Conservation (phyloP, 1,140 invertebrate species). For the Spodoptera litura region DNA sequence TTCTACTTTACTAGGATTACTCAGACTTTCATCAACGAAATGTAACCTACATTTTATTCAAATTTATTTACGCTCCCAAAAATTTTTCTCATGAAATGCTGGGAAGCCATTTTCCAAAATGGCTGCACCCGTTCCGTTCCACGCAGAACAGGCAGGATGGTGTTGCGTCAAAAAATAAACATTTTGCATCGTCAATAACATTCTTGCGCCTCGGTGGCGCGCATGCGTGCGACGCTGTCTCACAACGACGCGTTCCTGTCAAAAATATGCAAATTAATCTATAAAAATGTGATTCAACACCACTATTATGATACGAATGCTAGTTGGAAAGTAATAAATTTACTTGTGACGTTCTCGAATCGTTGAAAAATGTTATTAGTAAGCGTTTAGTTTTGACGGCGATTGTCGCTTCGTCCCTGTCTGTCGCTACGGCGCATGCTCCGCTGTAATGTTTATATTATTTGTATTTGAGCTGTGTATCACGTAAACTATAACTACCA, state of each 20-base stretch:
- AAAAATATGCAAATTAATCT: slow-evolving; percentile 85
- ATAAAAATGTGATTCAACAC: slow-evolving; percentile 80
- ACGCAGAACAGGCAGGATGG: slow-evolving; percentile 64
- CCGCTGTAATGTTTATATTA: slow-evolving; percentile 86
- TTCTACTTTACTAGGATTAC: slow-evolving; percentile 53
- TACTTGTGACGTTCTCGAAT: slow-evolving; percentile 34
- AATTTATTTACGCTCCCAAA: slow-evolving; percentile 21
- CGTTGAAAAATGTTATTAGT: slow-evolving; percentile 37
- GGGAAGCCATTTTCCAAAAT: slow-evolving; percentile 46
- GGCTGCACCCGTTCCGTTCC: slow-evolving; percentile 49
- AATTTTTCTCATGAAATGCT: slow-evolving; percentile 21
- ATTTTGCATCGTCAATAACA: slow-evolving; percentile 85
- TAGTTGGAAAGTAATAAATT: slow-evolving; percentile 60
- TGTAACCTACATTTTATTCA: neutral
- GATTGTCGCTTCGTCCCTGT: slow-evolving; percentile 71
- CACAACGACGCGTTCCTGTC: slow-evolving; percentile 66
- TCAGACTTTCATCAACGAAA: slow-evolving; percentile 40
- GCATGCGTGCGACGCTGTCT: slow-evolving; percentile 70
- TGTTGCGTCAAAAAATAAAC: slow-evolving; percentile 83
- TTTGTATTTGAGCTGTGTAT: slow-evolving; percentile 87
- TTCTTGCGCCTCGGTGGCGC: slow-evolving; percentile 63
- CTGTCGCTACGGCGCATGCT: slow-evolving; percentile 79
- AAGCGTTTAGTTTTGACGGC: slow-evolving; percentile 44
- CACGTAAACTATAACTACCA: slow-evolving; percentile 87
- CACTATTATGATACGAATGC: slow-evolving; percentile 64